A percentile compares a stretch with the other conserved stretches of the same genome.
phyloP scores from a whole-genome alignment of 2,113 vertebrate species.

The Etia nguti region DNA sequence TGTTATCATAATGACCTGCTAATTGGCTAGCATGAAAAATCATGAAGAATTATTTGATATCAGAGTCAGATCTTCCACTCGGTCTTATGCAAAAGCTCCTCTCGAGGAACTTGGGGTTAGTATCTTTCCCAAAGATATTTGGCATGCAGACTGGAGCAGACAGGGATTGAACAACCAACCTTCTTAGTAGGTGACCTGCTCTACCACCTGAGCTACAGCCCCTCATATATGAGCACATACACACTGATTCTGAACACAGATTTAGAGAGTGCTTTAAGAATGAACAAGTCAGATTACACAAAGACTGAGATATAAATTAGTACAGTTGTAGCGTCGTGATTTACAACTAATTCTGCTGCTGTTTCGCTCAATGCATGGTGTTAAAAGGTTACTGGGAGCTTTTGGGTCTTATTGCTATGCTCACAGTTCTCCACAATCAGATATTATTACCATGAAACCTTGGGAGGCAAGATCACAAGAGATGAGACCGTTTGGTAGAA shows the following conservation, averaged over 20 bases:
- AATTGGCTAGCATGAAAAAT: not conserved
- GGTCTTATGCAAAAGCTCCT: not conserved
- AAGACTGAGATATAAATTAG: not conserved
- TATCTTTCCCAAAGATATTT: not conserved
- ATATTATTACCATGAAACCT: constrained; percentile 17
- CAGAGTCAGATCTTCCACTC: not conserved
- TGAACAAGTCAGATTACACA: not conserved
- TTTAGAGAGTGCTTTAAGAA: not conserved
- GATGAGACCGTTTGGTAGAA: constrained; percentile 38
- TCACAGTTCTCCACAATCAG: not conserved
- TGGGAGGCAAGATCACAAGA: constrained; percentile 12
- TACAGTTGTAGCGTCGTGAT: not conserved
- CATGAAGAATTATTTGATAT: not conserved
- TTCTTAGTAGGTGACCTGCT: not conserved
- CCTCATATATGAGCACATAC: not conserved
- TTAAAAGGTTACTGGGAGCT: not conserved
- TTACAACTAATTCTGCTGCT: not conserved
- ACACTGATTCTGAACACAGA: not conserved
- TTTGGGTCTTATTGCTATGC: not conserved
- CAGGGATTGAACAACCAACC: not conserved
- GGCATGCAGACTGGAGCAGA: not conserved
- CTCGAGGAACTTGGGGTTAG: not conserved
- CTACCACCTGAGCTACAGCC: not conserved
- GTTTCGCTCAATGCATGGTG: not conserved
- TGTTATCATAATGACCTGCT: not conserved